These are phyloP conservation scores for Morpho achilles DNA, from an alignment of 2,888 invertebrate species.

Conservation along the genomic window DNA sequence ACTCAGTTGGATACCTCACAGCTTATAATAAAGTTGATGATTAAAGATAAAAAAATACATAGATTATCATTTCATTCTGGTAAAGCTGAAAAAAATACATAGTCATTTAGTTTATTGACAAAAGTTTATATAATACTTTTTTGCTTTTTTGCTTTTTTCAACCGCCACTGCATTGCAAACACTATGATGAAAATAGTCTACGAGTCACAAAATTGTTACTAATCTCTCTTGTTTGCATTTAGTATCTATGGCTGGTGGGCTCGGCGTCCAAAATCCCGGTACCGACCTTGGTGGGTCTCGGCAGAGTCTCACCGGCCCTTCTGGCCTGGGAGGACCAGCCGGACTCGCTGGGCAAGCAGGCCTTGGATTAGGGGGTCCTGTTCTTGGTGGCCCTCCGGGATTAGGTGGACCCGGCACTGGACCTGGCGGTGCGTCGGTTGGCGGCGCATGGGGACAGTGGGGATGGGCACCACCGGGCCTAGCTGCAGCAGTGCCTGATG, in stretches of 20 bases:
- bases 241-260: constrained; percentile 5
- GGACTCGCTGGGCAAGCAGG: constrained; percentile 3
- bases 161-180: too few relatives aligned
- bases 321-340: constrained; percentile 2
- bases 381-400: constrained; percentile 6
- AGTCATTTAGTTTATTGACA: too few relatives aligned
- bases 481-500: constrained; percentile 35
- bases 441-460: constrained; percentile 51
- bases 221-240: neutral
- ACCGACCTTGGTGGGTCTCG: neutral
- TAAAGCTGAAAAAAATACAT: too few relatives aligned
- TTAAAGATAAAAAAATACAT: too few relatives aligned
- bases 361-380: neutral
- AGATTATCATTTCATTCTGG: too few relatives aligned
- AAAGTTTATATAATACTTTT: too few relatives aligned
- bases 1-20: too few relatives aligned
- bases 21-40: too few relatives aligned
- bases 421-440: constrained; percentile 23
- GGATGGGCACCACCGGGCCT: constrained; percentile 47
- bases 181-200: too few relatives aligned
- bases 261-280: neutral
- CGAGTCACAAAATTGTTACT: too few relatives aligned
- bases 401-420: constrained; percentile 22
- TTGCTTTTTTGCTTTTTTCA: too few relatives aligned
- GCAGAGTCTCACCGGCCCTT: neutral